These are phyloP conservation scores for Ciconia nigra DNA, from an alignment of 2,797 vertebrate genomes.

Conservation along the genomic window DNA sequence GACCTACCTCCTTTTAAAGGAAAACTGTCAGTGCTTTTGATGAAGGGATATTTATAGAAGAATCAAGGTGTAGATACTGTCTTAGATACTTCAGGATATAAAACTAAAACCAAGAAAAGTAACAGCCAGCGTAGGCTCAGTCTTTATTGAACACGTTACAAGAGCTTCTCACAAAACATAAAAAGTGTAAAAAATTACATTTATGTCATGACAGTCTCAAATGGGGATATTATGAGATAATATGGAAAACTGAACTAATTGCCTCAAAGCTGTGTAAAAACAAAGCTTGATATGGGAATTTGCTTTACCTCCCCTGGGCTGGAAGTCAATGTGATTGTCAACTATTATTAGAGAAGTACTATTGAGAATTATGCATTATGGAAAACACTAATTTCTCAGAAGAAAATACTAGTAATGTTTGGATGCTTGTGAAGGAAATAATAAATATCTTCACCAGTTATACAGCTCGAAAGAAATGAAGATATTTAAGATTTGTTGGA, in stretches of 20 bases:
- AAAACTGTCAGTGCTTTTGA: not conserved
- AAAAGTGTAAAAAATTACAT: not conserved
- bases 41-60: not conserved
- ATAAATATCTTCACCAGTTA: not conserved
- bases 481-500: not conserved
- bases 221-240: not conserved
- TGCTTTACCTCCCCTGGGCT: not conserved
- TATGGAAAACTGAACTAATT: not conserved
- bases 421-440: not conserved
- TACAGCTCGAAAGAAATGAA: not conserved
- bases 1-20: not conserved
- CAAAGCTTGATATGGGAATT: not conserved
- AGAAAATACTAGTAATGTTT: not conserved
- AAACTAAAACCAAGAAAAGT: not conserved
- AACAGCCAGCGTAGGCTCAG: not conserved
- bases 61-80: not conserved
- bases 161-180: not conserved
- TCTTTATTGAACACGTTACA: not conserved
- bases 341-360: not conserved
- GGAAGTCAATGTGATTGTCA: not conserved
- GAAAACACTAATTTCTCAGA: not conserved
- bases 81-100: not conserved
- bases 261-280: not conserved
- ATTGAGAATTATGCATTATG: not conserved
- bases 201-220: not conserved